These are phyloP conservation scores for Eulemur coronatus DNA, from an alignment of 2,797 vertebrate genomes.

Conservation along the genomic window DNA sequence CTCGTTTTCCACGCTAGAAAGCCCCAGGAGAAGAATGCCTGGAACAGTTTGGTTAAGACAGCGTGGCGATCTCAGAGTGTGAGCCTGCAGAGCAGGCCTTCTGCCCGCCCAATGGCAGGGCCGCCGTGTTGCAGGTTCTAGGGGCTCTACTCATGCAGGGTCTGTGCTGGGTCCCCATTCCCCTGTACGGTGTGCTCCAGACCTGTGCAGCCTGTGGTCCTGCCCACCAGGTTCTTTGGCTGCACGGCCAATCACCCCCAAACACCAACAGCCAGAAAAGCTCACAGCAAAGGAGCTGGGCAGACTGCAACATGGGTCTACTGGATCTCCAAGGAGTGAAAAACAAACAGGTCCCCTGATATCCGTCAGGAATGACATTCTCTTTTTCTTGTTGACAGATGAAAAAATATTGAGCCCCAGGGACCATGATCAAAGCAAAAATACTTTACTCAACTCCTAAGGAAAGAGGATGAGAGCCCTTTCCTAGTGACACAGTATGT, in stretches of 20 bases:
- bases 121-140: accelerated
- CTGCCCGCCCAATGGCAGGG: too few species aligned
- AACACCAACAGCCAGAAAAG: neutral
- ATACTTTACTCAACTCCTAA: neutral
- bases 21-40: neutral
- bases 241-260: neutral
- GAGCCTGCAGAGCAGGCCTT: neutral
- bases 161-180: neutral
- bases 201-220: neutral
- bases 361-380: neutral
- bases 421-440: neutral
- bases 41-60: neutral
- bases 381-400: neutral
- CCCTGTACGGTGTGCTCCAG: neutral
- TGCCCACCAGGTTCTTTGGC: neutral
- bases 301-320: neutral
- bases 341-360: neutral
- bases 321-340: neutral
- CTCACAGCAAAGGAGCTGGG: neutral
- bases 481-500: neutral
- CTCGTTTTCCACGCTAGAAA: neutral
- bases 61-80: neutral
- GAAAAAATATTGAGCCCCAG: neutral
- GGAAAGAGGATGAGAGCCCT: neutral
- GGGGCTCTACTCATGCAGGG: neutral